A percentile compares a stretch with the other conserved stretches of the same genome.
These are phyloP conservation scores for Empis stercorea DNA, from an alignment of 2,888 invertebrate genomes.

Conservation along the genomic window DNA sequence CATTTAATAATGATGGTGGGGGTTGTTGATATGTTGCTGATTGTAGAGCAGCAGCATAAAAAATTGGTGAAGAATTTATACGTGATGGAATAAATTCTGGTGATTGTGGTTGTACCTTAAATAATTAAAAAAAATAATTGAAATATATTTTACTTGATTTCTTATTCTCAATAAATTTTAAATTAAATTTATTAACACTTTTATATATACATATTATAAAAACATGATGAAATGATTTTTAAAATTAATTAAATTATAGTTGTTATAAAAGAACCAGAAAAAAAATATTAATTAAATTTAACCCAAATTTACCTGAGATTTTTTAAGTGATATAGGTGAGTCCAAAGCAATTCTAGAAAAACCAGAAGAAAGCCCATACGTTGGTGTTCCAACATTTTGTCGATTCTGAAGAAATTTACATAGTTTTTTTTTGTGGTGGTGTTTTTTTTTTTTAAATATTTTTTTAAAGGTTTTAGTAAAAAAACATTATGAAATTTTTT, in stretches of 20 bases:
- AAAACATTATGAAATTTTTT: no score
- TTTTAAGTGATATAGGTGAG: slow-evolving; percentile 32
- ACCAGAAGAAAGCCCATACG: slow-evolving; percentile 31
- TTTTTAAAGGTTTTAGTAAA: no score
- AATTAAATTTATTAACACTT: no score
- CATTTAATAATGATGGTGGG: slow-evolving; percentile 10
- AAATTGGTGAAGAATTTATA: slow-evolving; percentile 33
- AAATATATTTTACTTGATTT: not conserved
- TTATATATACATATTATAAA: no score
- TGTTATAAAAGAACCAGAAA: no score
- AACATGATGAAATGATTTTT: no score
- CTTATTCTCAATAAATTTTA: no score
- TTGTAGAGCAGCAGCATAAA: slow-evolving; percentile 23
- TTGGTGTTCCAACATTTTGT: slow-evolving; percentile 33
- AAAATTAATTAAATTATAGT: no score
- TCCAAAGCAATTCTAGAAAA: slow-evolving; percentile 34
- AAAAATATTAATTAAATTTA: no score
- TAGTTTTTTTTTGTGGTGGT: no score
- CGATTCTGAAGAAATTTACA: slow-evolving; percentile 24
- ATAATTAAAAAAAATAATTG: slow-evolving; percentile 12
- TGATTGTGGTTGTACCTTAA: slow-evolving; percentile 40
- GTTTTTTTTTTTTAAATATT: no score
- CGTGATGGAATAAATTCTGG: slow-evolving; percentile 42
- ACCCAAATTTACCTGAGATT: slow-evolving; percentile 32
- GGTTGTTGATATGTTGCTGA: slow-evolving; percentile 13